Evolutionary conservation across 2,888 invertebrate species (phyloP).

Genomic region (Pristionchus japonicus): DNA sequence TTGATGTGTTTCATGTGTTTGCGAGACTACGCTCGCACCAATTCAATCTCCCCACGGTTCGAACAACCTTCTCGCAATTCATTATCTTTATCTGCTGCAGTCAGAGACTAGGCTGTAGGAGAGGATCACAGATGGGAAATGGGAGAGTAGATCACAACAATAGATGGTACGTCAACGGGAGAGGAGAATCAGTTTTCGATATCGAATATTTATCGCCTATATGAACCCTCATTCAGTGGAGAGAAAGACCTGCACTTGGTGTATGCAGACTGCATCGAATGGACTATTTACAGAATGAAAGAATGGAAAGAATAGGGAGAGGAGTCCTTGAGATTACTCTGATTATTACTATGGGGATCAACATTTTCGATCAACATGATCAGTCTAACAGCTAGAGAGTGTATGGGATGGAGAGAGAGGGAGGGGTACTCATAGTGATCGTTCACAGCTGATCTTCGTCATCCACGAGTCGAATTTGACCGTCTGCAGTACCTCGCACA

Average conservation of each 20-base stretch:
- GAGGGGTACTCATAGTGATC: not conserved
- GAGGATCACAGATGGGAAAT: not conserved
- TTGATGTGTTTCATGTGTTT: not conserved
- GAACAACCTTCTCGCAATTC: not conserved
- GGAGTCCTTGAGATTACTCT: not conserved
- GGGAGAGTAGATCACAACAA: not conserved
- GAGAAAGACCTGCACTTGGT: not conserved
- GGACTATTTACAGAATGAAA: not conserved
- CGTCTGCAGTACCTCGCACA: slow-evolving; percentile 27
- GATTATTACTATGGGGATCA: not conserved
- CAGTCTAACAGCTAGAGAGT: not conserved
- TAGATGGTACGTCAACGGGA: slow-evolving; percentile 6
- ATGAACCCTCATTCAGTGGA: not conserved
- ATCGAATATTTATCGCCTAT: not conserved
- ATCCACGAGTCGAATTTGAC: slow-evolving; percentile 38
- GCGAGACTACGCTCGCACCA: not conserved
- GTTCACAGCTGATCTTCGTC: not conserved
- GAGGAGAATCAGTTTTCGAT: not conserved
- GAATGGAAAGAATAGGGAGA: not conserved
- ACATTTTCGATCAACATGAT: not conserved
- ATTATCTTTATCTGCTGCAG: not conserved
- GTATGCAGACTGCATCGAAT: not conserved
- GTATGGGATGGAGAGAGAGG: not conserved
- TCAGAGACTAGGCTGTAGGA: not conserved
- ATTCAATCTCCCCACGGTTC: not conserved